A percentile compares a stretch with the other conserved stretches of the same genome.
phyloP scores from a whole-genome alignment of 2,888 invertebrate species.

The Coecobrya sp. region DNA sequence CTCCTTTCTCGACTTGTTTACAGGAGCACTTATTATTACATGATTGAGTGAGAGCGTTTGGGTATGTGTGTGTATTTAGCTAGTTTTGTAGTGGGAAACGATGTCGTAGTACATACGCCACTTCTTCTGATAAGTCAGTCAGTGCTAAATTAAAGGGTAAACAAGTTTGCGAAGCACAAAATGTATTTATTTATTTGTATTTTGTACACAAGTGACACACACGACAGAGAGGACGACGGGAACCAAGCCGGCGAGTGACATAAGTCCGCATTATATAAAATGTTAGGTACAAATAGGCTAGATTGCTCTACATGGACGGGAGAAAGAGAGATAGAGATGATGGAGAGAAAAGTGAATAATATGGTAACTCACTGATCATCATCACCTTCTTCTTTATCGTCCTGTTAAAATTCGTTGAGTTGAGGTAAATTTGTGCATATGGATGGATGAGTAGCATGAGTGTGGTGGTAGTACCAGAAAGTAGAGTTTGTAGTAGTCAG shows the following conservation, averaged over 20 bases:
- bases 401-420: slow-evolving; percentile 54
- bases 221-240: not conserved
- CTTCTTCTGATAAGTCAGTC: slow-evolving; percentile 36
- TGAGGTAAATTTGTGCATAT: slow-evolving; percentile 65
- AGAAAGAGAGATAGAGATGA: slow-evolving; percentile 8
- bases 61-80: not conserved
- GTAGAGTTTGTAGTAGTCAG: slow-evolving; percentile 57
- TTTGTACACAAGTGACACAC: slow-evolving; percentile 35
- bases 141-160: slow-evolving; percentile 78
- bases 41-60: slow-evolving; percentile 11
- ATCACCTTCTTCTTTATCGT: slow-evolving; percentile 52
- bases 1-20: slow-evolving; percentile 31
- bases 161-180: slow-evolving; percentile 70
- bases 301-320: not conserved
- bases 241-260: slow-evolving; percentile 17
- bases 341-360: slow-evolving; percentile 43
- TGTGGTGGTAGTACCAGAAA: not conserved
- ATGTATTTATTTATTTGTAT: slow-evolving; percentile 57
- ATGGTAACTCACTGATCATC: slow-evolving; percentile 35
- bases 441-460: slow-evolving; percentile 35
- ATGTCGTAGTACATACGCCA: slow-evolving; percentile 17
- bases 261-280: not conserved
- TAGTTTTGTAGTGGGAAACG: slow-evolving; percentile 32
- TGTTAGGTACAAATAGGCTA: too few relatives aligned
- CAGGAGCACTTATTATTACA: slow-evolving; percentile 48